phyloP scores from a whole-genome alignment of 2,888 invertebrate genomes.

The Teleiodes luculella region DNA sequence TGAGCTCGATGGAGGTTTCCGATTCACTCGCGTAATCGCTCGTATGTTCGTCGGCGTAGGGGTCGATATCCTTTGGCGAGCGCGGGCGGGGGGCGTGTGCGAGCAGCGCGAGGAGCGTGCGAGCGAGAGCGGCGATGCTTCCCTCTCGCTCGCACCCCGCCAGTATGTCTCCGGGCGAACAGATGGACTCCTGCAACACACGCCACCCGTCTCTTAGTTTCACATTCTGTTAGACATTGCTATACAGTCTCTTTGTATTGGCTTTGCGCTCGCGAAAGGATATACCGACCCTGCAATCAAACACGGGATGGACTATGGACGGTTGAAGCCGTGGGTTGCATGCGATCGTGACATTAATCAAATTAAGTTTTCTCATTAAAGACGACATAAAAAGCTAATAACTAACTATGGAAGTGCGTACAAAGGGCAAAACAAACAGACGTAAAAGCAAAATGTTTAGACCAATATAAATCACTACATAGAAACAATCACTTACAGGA shows the following conservation, averaged over 20 bases:
- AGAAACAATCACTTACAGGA: not conserved
- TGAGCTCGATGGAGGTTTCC: constrained; percentile 46
- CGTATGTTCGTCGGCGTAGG: constrained; percentile 29
- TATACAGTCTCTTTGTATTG: constrained; percentile 30
- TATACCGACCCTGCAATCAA: constrained; percentile 62
- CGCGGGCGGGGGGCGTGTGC: constrained; percentile 55
- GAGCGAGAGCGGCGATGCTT: constrained; percentile 47
- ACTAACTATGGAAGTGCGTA: constrained; percentile 6
- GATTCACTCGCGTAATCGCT: constrained; percentile 38
- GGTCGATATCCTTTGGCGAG: constrained; percentile 72
- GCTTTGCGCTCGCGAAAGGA: constrained; percentile 50
- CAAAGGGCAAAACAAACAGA: constrained; percentile 8
- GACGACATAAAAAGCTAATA: constrained; percentile 12
- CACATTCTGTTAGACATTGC: constrained; percentile 28
- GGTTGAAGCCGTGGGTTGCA: not conserved
- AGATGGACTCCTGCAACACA: constrained; percentile 84
- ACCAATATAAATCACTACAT: not conserved
- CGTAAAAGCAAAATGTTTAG: not conserved
- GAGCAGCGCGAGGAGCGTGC: constrained; percentile 55
- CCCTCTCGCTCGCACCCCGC: constrained; percentile 46
- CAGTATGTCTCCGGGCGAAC: constrained; percentile 81
- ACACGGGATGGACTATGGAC: constrained; percentile 23
- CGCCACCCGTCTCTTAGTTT: constrained; percentile 68
- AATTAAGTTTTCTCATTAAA: no score
- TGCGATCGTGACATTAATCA: not conserved